Conservation (phyloP, 2,113 vertebrate genomes). For the Lota lota region DNA sequence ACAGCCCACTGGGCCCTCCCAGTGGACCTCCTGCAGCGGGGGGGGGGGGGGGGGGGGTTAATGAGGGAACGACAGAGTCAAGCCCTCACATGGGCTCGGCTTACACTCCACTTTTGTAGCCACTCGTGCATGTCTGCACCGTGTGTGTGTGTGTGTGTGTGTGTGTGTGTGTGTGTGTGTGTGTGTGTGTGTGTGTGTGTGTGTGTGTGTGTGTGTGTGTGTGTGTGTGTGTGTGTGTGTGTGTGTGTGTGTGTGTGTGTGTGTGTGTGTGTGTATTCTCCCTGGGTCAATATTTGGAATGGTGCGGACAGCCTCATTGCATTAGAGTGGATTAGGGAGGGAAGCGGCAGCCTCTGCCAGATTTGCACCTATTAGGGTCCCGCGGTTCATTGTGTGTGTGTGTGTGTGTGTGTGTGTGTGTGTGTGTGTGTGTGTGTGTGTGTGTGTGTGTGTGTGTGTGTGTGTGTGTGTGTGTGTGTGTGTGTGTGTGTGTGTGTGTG, state of each 20-base stretch:
- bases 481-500: slow-evolving; percentile 17
- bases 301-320: slow-evolving; percentile 65
- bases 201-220: slow-evolving; percentile 33
- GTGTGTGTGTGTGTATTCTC: slow-evolving; percentile 47
- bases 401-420: not conserved
- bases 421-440: slow-evolving; percentile 17
- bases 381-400: not conserved
- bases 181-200: slow-evolving; percentile 3
- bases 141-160: slow-evolving; percentile 21
- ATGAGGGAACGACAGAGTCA: slow-evolving; percentile 49
- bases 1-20: slow-evolving; percentile 14
- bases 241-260: slow-evolving; percentile 35
- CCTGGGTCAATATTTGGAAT: slow-evolving; percentile 79
- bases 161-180: not conserved
- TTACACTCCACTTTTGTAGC: slow-evolving; percentile 62
- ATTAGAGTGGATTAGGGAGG: slow-evolving; percentile 70
- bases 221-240: slow-evolving; percentile 27
- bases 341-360: slow-evolving; percentile 52
- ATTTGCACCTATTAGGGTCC: slow-evolving; percentile 60
- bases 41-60: slow-evolving; percentile 45
- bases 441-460: slow-evolving; percentile 12
- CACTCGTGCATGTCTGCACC: slow-evolving; percentile 43
- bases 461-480: slow-evolving; percentile 13
- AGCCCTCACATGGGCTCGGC: slow-evolving; percentile 56
- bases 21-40: slow-evolving; percentile 22